Evolutionary conservation across 2,113 vertebrate species (phyloP).

Genomic region (Penelope pileata): DNA sequence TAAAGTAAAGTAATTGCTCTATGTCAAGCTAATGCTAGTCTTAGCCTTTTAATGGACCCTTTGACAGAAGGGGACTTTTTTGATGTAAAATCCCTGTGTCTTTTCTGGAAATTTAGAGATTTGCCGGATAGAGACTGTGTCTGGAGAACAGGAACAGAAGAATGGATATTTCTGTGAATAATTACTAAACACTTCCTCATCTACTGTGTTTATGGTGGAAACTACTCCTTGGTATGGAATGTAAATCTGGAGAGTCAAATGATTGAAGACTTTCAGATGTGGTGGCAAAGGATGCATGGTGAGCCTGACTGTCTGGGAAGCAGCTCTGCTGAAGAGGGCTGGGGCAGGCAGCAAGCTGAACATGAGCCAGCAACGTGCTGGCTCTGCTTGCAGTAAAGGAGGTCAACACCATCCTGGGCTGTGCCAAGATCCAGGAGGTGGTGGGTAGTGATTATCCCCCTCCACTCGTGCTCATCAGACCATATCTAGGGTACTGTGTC

Average conservation of each 20-base stretch:
- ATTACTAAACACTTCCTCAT: not conserved
- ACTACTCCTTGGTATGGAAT: not conserved
- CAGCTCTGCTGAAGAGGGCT: not conserved
- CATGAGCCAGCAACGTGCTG: rapidly evolving
- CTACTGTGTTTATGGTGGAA: not conserved
- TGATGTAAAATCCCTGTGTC: not conserved
- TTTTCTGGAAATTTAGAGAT: not conserved
- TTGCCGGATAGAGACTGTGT: not conserved
- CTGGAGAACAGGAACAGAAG: not conserved
- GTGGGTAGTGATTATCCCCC: not conserved
- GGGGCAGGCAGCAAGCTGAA: not conserved
- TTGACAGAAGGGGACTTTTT: not conserved
- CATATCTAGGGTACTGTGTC: not conserved
- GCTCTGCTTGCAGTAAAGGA: not conserved
- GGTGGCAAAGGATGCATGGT: not conserved
- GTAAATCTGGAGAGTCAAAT: not conserved
- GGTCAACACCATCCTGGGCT: not conserved
- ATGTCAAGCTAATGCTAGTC: not conserved
- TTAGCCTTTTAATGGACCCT: not conserved
- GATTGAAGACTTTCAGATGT: not conserved
- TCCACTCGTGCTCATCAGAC: not conserved
- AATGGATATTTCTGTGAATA: not conserved
- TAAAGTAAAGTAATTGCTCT: not conserved
- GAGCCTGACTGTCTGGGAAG: not conserved
- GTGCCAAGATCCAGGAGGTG: not conserved